Evolutionary conservation across 2,113 vertebrate species (phyloP).

Genomic region (Ophiodon elongatus): DNA sequence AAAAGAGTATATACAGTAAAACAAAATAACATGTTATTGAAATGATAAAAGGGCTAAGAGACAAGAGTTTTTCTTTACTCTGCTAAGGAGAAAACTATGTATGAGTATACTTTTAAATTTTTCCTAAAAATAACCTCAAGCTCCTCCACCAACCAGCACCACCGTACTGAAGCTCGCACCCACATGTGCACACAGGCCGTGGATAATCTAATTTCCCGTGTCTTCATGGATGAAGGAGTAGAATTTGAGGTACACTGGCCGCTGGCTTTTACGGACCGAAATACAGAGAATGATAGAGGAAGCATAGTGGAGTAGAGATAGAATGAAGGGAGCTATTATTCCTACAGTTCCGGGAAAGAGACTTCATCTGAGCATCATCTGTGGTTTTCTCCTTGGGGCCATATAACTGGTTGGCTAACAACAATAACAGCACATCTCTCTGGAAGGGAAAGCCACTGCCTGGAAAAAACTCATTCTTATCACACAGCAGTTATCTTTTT

Average conservation of each 20-base stretch:
- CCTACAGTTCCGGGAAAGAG: conserved; percentile 63
- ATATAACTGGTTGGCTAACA: conserved; percentile 63
- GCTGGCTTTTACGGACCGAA: conserved; percentile 47
- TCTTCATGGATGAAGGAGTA: conserved; percentile 58
- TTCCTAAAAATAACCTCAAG: conserved; percentile 33
- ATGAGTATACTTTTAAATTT: not conserved
- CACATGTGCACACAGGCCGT: not conserved
- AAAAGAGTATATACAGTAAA: not conserved
- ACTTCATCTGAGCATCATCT: conserved; percentile 68
- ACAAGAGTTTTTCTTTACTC: not conserved
- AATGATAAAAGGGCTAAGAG: not conserved
- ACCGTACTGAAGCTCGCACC: conserved; percentile 18
- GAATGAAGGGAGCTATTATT: conserved; percentile 60
- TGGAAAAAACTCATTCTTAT: conserved; percentile 46
- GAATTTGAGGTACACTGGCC: conserved; percentile 41
- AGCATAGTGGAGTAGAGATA: conserved; percentile 33
- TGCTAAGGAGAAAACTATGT: not conserved
- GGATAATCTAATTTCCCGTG: conserved; percentile 59
- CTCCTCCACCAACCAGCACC: conserved; percentile 14
- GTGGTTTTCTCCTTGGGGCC: conserved; percentile 71
- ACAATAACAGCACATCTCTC: conserved; percentile 70
- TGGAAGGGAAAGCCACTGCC: conserved; percentile 46
- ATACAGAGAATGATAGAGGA: conserved; percentile 44
- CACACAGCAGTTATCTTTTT: conserved; percentile 52
- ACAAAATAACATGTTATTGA: not conserved